Evolutionary conservation across 2,797 vertebrate species (phyloP).

Genomic region (Dicrostonyx torquatus): DNA sequence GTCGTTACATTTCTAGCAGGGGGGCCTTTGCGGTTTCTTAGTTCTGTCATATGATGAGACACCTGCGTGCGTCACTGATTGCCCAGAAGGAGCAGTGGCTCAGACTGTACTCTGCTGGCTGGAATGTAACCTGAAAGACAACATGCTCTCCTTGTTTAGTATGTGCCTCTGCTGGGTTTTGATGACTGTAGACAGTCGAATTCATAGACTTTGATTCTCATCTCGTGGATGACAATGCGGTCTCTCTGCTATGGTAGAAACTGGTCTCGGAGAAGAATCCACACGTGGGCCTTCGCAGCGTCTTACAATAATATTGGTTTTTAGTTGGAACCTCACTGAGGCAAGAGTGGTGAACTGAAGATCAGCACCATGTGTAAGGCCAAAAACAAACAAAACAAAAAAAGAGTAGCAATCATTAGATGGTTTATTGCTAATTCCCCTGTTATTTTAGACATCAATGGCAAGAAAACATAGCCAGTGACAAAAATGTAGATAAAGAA

Average conservation of each 20-base stretch:
- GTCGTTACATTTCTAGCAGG: conserved; percentile 32
- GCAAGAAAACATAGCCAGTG: background rate
- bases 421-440: background rate
- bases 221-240: background rate
- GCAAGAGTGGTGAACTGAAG: background rate
- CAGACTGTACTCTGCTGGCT: conserved; percentile 12
- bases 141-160: conserved; percentile 47
- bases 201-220: background rate
- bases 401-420: background rate
- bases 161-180: background rate
- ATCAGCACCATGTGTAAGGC: background rate
- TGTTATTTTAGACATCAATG: background rate
- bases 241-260: background rate
- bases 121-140: conserved; percentile 37
- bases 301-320: background rate
- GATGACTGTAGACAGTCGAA: conserved; percentile 32
- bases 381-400: background rate
- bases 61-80: conserved; percentile 56
- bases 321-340: background rate
- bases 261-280: background rate
- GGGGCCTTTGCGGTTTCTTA: conserved; percentile 62
- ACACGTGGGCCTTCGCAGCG: background rate
- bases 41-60: conserved; percentile 40
- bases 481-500: background rate
- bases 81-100: conserved; percentile 40